Evolutionary conservation across 1,140 invertebrate genomes (phyloP), one percentile per base, ranked within the genome.

Genomic region (Danaus plexippus): DNA sequence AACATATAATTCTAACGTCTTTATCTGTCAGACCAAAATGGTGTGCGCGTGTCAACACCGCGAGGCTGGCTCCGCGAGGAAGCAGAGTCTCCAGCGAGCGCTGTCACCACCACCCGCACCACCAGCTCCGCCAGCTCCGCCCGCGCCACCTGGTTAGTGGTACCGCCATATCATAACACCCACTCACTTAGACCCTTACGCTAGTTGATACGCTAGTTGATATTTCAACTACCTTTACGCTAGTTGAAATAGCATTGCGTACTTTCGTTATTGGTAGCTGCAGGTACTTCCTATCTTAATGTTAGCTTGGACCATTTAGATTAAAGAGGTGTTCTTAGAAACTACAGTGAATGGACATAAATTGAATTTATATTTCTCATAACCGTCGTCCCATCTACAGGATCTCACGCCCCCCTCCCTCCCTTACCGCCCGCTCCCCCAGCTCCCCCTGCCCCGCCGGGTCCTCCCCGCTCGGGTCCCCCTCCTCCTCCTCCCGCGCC

Each of bases 371-470:
- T 0, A 6, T 12, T 51, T 55, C 48, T 11, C 53, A 22, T 22
- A 55, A 45, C 12, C 10, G 43, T 55, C 9, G 40, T 47, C 9
- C 50, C 57, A 47, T 79, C 83, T 44, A 69, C 77, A 11, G 75
- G 83, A 4, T 77, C 61, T 10, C 42, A 57, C 46, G 57, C 69
- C 69, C 47, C 73, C 0, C 69, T 86, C 49, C 74, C 80, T 4
- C 87, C 87, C 7, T 88, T 89, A 8, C 87, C 88, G 1, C 88
- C 89, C 11, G 87, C 87, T 11, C 87, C 81, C 50, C 87, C 87
- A 10, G 80, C 83, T 41, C 75, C 82, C 1, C 79, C 86, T 3
- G 49, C 43, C 0, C 62, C 78, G 6, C 51, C 59, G 8, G 53
- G 57, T 4, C 63, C 66, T 5, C 22, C 22, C 22, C 22, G 22